Percentiles rank a stretch among this genome's conserved stretches.
Conservation (phyloP, 1,140 invertebrate species). For the Drosophila gunungcola region DNA sequence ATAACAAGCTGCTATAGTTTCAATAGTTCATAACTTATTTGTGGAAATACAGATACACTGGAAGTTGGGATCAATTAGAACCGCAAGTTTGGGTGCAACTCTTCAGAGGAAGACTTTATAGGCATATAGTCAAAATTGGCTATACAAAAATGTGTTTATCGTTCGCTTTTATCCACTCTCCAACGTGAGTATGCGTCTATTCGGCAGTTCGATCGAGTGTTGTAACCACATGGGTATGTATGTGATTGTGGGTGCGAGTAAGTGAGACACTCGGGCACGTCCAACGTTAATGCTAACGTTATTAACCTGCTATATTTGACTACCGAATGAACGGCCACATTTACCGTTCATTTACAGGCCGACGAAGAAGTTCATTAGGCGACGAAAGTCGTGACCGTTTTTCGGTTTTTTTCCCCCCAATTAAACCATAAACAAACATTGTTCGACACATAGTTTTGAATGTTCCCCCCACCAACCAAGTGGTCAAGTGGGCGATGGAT, state of each 20-base stretch:
- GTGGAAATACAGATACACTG: conserved; percentile 7
- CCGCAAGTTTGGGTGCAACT: neutral
- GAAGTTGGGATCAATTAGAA: neutral
- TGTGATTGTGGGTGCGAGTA: neutral
- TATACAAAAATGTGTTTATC: conserved; percentile 2
- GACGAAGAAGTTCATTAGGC: conserved; percentile 3
- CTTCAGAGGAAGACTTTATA: no score
- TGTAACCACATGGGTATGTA: neutral
- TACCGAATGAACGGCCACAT: conserved; percentile 44
- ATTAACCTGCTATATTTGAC: conserved; percentile 66
- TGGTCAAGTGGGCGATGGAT: conserved; percentile 2
- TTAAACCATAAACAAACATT: conserved; percentile 51
- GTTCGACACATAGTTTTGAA: conserved; percentile 1
- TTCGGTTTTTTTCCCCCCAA: conserved; percentile 39
- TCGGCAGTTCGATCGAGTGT: neutral
- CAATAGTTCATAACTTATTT: conserved; percentile 17
- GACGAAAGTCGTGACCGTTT: conserved; percentile 47
- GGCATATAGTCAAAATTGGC: neutral
- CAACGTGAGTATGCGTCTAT: neutral
- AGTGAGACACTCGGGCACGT: conserved; percentile 32
- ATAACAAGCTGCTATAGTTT: conserved; percentile 3
- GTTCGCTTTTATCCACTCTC: neutral
- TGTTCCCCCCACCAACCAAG: conserved; percentile 29
- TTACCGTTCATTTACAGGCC: conserved; percentile 1
- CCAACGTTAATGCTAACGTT: conserved; percentile 33